Evolutionary conservation across 2,888 invertebrate species (phyloP).

Genomic region (Campoplex capitator): DNA sequence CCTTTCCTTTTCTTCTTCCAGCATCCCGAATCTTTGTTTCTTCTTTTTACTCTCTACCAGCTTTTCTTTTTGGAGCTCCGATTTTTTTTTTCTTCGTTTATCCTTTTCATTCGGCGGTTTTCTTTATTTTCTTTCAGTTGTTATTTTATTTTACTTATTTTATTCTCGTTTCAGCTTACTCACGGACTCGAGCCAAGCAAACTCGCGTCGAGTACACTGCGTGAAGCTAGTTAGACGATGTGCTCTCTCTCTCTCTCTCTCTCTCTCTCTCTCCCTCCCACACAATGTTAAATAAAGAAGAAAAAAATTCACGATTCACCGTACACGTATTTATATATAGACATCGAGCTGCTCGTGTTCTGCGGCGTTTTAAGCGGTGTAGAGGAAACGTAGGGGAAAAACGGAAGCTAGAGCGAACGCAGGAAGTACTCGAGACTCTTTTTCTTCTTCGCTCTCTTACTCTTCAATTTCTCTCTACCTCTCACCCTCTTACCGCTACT

Average conservation of each 20-base stretch:
- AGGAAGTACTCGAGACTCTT: slow-evolving; percentile 15
- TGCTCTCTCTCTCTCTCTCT: not conserved
- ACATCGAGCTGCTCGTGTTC: not conserved
- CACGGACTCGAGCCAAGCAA: not conserved
- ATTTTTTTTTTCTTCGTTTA: not conserved
- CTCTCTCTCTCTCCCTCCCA: not conserved
- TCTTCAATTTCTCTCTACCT: not conserved
- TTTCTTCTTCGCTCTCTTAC: not conserved
- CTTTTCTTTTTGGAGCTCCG: not conserved
- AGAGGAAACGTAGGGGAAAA: slow-evolving; percentile 16
- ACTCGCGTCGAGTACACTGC: slow-evolving; percentile 19
- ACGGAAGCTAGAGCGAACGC: slow-evolving; percentile 6
- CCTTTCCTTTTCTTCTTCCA: not conserved
- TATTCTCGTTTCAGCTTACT: not conserved
- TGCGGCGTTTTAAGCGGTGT: not conserved
- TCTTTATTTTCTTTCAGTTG: not conserved
- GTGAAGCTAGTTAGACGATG: slow-evolving; percentile 26
- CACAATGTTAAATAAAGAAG: slow-evolving; percentile 22
- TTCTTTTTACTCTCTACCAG: slow-evolving; percentile 1
- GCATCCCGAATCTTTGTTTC: slow-evolving; percentile 20
- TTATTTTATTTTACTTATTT: not conserved
- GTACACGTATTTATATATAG: not conserved
- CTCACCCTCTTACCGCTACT: not conserved
- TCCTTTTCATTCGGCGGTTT: slow-evolving; percentile 14
- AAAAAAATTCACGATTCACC: not conserved